Base-by-base conservation (phyloP, 2,888 invertebrate genomes). In the Sinotaia quadrata region DNA sequence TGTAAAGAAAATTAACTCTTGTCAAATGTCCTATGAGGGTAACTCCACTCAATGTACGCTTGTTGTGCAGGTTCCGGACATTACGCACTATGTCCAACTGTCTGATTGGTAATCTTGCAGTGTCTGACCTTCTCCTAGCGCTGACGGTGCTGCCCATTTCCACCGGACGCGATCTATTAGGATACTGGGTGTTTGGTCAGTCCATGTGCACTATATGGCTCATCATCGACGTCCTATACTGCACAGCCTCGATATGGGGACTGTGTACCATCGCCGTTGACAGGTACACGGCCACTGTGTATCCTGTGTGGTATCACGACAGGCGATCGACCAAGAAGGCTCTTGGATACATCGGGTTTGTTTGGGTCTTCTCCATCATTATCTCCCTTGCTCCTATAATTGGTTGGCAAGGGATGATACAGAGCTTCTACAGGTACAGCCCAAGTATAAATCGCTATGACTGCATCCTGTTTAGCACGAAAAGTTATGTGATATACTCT, bases 211-310 rank as follows among this genome's bases (percentile, higher is more conserved):
- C 82, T 24, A 67, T 85, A 21, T 87, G 87, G 87, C 72, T 87
- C 21, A 80, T 78, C 57, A 80, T 85, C 10, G 88, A 88, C 74
- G 88, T 88, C 1, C 78, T 88, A 21, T 87, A 85, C 75, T 88
- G 88, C 75, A 88, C 88, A 4, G 88, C 88, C 4, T 88, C 88
- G 18, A 87, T 88, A 29, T 88, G 88, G 88, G 86, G 87, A 49
- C 77, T 88, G 29, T 86, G 86, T 69, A 85, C 87, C 31, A 87
- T 88, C 29, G 88, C 88, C 4, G 83, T 87, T 15, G 88, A 88
- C 73, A 80, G 88, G 1, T 88, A 86, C 74, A 85, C 87, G 4
- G 88, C 88, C 4, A 88, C 88, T 1, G 82, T 86, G n/a, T 87
- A 87, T 68, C 88, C 88, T 0, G 79, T 87, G 15, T 86, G 86